phyloP scores from a whole-genome alignment of 1,140 invertebrate genomes.

The Papilio xuthus region DNA sequence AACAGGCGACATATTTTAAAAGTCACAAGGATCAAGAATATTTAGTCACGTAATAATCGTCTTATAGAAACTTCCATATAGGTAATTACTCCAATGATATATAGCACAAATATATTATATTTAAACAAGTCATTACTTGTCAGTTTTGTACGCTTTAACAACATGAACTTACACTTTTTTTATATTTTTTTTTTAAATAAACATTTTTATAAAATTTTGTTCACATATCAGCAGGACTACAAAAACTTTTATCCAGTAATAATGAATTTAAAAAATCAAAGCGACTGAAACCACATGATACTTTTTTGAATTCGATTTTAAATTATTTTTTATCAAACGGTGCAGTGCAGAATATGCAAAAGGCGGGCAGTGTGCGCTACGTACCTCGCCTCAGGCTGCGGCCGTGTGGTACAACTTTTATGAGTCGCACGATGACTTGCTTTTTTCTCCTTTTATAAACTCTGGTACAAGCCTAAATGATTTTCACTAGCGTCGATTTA shows the following conservation, averaged over 20 bases:
- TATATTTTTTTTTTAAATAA: too few relatives aligned
- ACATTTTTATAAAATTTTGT: not conserved
- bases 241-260: not conserved
- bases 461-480: not conserved
- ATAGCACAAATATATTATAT: too few relatives aligned
- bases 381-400: constrained; percentile 39
- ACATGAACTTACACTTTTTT: too few relatives aligned
- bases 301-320: not conserved
- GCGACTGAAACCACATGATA: not conserved
- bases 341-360: not conserved
- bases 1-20: not conserved
- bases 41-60: too few relatives aligned
- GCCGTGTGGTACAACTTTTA: constrained; percentile 67
- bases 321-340: not conserved
- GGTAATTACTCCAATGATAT: too few relatives aligned
- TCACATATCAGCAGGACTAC: not conserved
- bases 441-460: constrained; percentile 40
- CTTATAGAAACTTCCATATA: too few relatives aligned
- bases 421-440: constrained; percentile 58
- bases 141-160: too few relatives aligned
- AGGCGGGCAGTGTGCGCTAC: constrained; percentile 51
- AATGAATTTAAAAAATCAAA: not conserved
- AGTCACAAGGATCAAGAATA: too few relatives aligned
- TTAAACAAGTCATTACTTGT: too few relatives aligned
- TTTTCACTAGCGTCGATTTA: not conserved